Evolutionary conservation across 92 coral and sea anemone genomes (phyloP), one percentile per base, ranked within the genome.

Genomic region (Zoanthus sociatus): DNA sequence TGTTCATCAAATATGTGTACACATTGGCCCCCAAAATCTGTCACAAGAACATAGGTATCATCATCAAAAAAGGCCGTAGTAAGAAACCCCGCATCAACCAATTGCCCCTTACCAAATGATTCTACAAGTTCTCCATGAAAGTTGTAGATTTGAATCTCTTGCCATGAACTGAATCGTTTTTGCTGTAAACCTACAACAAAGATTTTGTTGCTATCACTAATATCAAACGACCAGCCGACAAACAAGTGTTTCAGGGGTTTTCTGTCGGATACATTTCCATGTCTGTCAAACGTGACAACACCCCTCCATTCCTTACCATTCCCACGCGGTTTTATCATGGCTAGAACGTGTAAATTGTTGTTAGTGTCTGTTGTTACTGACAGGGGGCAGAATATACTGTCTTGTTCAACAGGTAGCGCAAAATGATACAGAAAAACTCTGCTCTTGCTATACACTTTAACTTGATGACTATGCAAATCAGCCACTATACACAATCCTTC

Each of bases 261-360:
- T 20, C 66, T 81, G 37, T 66, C 37, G 12, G 60, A 0, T n/a
- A 81, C 10, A 61, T 81, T 81, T 46, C 85, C 85, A 66, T 81
- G 70, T 13, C 73, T 66, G 73, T 81, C 85, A 47, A 81, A 81
- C 2, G 61, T 64, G 44, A 81, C 50, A 4, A 81, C 61, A 48
- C 85, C 85, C 47, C 85, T 81, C 85, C 85, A 81, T 6, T 81
- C 85, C 31, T 66, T 81, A 26, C 85, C 85, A 18, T 21, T 33
- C 75, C 73, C 32, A 18, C 10, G 12, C 2, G 85, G 75, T 32
- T 81, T 81, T 74, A 81, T 45, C 21, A 42, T 81, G 48, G 85
- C 76, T 44, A 81, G 66, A 47, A 81, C 85, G 9, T 81, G 48
- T 6, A 81, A 15, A 55, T 81, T 66, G 4, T 81, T 15, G 17